A percentile compares a stretch with the other conserved stretches of the same genome.
Conservation (phyloP, 2,113 vertebrate species). For the Tricholaema leucomelas region DNA sequence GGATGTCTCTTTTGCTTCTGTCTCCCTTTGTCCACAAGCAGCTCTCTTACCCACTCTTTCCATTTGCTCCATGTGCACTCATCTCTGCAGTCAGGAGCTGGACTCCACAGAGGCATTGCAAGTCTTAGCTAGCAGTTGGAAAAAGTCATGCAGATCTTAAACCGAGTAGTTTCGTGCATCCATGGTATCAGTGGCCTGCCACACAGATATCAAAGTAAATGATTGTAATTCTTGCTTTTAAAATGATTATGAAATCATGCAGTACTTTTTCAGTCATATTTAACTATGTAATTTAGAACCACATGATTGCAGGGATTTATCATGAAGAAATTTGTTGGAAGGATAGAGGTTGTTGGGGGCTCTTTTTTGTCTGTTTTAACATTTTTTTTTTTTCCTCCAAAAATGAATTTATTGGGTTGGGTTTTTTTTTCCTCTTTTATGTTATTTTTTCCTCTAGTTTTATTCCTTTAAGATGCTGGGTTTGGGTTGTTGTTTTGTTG, state of each 20-base stretch:
- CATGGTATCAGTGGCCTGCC: slow-evolving; percentile 53
- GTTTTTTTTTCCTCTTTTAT: neutral
- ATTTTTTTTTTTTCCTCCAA: neutral
- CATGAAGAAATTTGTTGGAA: slow-evolving; percentile 61
- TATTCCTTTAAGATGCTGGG: slow-evolving; percentile 46
- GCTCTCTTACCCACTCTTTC: neutral
- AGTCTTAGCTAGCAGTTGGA: slow-evolving; percentile 4
- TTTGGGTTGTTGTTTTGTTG: too few species aligned
- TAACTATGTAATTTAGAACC: slow-evolving; percentile 64
- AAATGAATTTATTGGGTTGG: slow-evolving; percentile 4
- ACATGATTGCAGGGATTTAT: slow-evolving; percentile 61
- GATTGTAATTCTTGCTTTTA: slow-evolving; percentile 60
- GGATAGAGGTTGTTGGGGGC: neutral
- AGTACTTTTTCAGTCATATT: slow-evolving; percentile 64
- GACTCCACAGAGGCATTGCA: neutral
- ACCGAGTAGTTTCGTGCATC: slow-evolving; percentile 15
- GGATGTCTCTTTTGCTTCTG: neutral
- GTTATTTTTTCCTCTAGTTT: slow-evolving; percentile 10
- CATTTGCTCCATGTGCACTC: neutral
- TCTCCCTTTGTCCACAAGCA: neutral
- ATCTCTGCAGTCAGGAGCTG: neutral
- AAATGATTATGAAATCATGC: slow-evolving; percentile 66
- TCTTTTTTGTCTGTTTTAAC: neutral
- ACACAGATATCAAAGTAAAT: slow-evolving; percentile 61
- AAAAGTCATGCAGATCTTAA: slow-evolving; percentile 50